These are phyloP conservation scores for Notodonta ziczac DNA, from an alignment of 2,888 invertebrate species.

Conservation along the genomic window DNA sequence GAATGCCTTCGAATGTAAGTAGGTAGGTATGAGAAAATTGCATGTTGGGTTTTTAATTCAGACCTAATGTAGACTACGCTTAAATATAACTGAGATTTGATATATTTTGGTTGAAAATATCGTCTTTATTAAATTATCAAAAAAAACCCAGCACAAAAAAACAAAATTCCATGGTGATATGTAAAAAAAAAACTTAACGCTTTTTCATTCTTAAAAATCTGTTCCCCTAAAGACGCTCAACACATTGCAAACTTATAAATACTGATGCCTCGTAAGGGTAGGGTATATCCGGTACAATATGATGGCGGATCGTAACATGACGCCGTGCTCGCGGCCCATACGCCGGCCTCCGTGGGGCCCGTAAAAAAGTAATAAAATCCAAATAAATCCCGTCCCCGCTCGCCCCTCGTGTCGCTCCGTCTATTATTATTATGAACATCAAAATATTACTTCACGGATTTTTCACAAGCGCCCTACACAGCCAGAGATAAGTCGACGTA, in stretches of 20 bases:
- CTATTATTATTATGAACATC: constrained; percentile 78
- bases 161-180: too few relatives aligned
- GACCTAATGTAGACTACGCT: neutral
- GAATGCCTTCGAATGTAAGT: constrained; percentile 21
- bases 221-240: neutral
- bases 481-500: constrained; percentile 31
- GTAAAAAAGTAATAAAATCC: constrained; percentile 83
- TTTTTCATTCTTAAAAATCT: neutral
- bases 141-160: too few relatives aligned
- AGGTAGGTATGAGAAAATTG: neutral
- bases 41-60: neutral
- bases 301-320: constrained; percentile 58
- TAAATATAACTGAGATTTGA: too few relatives aligned
- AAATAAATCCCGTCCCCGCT: constrained; percentile 74
- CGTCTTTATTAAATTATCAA: too few relatives aligned
- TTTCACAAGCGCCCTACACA: constrained; percentile 32
- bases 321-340: constrained; percentile 58
- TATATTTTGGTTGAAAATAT: too few relatives aligned
- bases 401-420: constrained; percentile 64
- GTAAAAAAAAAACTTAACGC: too few relatives aligned
- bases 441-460: constrained; percentile 67
- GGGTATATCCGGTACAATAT: constrained; percentile 47
- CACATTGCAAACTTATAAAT: constrained; percentile 41
- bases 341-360: constrained; percentile 60
- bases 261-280: constrained; percentile 52